Base-by-base conservation (phyloP, 2,797 vertebrate genomes). In the Typhlichthys subterraneus region DNA sequence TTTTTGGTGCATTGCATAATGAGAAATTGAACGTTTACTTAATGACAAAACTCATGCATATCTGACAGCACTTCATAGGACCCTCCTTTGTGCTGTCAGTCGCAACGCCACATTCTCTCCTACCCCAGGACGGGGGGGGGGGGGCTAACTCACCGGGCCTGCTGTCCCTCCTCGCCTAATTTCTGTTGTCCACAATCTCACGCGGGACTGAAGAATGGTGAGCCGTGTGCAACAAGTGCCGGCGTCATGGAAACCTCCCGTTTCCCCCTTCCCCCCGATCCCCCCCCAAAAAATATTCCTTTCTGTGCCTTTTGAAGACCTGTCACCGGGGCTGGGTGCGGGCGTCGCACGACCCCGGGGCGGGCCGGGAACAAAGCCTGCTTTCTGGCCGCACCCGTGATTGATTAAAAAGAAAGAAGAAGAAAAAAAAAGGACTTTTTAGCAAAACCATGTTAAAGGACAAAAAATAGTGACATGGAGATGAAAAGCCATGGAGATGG, bases 381-480 rank as follows among this genome's bases (percentile, higher is more conserved):
- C 98, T 98, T 98, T 98, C 95, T 98, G 95, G 94, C 94, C 93
- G 91, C 94, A 94, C 92, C 19, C 93, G 97, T 99, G 97, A 99
- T 98, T 98, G 97, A 99, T 99, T 97, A 97, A 98, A 98, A 96
- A 96, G 76, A 23, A 23, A 57, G 19, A 19, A 1, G 19, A 19
- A 19, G 19, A 19, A 19, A 96, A 76, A 23, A 23, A 57, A 96
- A 96, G 75, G 79, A 97, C 95, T 97, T 98, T 98, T 97, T 93
- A 95, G 95, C 88, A 96, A 98, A 98, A 97, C 93, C 96, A 96
- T 97, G 96, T 98, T 96, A 94, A 96, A 94, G 94, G 91, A 94
- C 87, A 92, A 93, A 94, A 94, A 93, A 93, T 1, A 91, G 90
- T 92, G 91, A 93, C 90, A 93, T 77, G 69, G 75, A 83, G 88